Base-by-base conservation (phyloP, 2,113 vertebrate genomes). In the Urocitellus parryii region DNA sequence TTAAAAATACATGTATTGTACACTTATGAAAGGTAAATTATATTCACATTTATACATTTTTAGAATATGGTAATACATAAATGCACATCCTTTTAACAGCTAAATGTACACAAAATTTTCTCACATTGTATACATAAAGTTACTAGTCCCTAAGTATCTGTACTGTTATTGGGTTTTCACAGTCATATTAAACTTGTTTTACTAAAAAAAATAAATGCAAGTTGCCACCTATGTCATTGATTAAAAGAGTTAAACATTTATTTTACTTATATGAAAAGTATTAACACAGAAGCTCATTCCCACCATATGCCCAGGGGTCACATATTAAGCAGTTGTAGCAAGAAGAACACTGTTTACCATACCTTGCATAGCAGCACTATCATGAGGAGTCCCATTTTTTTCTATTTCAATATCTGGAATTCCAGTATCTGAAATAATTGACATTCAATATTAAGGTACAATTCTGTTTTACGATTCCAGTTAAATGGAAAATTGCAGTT, bases 351-450 rank as follows among this genome's bases (percentile, higher is more conserved):
- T 39, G 2, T 81, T 90, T 97, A 97, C 96, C 97, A 95, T 98
- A 99, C 99, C 99, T 99, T 99, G 99, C 98, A 99, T 99, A 90
- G 99, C 97, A 94, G 99, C 98, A 93, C 98, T 99, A 92, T 99
- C 99, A 90, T 99, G 99, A 95, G 98, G 98, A 91, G 98, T 99
- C 74, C 98, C 99, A 13, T 98, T 99, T 98, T 99, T 99, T 98
- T 99, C 99, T 95, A 98, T 95, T 97, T 99, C 99, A 97, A 98
- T 99, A 8, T 99, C 99, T 88, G 99, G 98, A 97, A 99, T 99
- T 96, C 98, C 99, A 95, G 99, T 98, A 90, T 99, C 99, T 99
- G 98, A 97, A 99, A 99, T 90, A 98, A 2, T 29, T 88, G 97
- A 97, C 77, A 98, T 83, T 73, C 1, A 86, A 94, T 67, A 98